Evolutionary conservation across 1,140 invertebrate genomes (phyloP).

Genomic region (Grapholita molesta): DNA sequence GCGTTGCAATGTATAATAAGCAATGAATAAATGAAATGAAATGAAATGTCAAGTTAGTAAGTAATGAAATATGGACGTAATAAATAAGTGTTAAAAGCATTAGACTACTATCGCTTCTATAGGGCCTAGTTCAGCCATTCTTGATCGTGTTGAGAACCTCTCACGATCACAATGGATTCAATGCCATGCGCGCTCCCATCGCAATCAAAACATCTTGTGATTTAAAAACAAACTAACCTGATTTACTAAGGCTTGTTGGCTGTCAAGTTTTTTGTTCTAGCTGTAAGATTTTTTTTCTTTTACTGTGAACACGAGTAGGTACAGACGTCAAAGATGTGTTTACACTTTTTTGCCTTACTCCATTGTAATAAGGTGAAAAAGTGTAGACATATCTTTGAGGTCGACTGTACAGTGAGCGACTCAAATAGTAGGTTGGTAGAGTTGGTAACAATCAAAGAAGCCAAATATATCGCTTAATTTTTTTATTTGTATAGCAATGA

Average conservation of each 20-base stretch:
- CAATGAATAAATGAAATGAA: too few relatives aligned
- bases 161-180: constrained; percentile 31
- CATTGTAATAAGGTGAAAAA: too few relatives aligned
- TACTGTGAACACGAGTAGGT: background rate
- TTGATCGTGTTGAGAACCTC: constrained; percentile 27
- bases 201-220: constrained; percentile 30
- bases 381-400: too few relatives aligned
- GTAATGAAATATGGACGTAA: too few relatives aligned
- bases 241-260: background rate
- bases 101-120: background rate
- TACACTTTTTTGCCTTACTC: too few relatives aligned
- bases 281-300: background rate
- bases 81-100: background rate
- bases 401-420: too few relatives aligned
- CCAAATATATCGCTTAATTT: too few relatives aligned
- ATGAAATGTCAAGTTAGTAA: too few relatives aligned
- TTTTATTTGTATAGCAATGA: too few relatives aligned
- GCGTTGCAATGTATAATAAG: too few relatives aligned
- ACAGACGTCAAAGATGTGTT: background rate
- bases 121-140: background rate
- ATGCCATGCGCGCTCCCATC: constrained; percentile 28
- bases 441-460: too few relatives aligned
- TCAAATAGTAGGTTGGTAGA: too few relatives aligned
- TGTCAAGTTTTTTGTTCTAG: background rate
- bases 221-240: constrained; percentile 1